phyloP scores from a whole-genome alignment of 2,888 invertebrate species.

The Pyrrhosoma nymphula region DNA sequence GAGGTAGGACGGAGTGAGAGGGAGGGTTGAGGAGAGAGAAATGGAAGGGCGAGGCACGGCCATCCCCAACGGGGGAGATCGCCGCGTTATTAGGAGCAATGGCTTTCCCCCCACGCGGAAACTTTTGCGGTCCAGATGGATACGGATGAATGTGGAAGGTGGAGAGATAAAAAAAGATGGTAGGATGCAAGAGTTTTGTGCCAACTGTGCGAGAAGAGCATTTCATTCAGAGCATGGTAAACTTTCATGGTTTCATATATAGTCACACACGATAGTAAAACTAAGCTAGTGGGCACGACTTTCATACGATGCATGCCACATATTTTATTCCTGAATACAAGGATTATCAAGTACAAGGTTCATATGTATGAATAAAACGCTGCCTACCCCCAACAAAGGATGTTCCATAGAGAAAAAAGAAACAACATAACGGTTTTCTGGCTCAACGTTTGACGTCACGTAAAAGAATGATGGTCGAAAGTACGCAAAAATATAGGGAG shows the following conservation, averaged over 20 bases:
- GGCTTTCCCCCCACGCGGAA: constrained; percentile 46
- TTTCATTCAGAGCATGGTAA: not conserved
- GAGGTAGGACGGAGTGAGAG: no score
- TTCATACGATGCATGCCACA: not conserved
- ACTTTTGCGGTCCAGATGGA: constrained; percentile 20
- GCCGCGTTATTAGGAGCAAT: constrained; percentile 37
- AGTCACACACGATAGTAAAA: not conserved
- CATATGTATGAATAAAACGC: not conserved
- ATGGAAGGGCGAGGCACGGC: not conserved
- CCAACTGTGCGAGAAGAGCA: not conserved
- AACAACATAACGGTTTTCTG: not conserved
- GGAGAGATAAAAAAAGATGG: not conserved
- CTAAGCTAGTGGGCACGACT: not conserved
- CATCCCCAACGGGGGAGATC: not conserved
- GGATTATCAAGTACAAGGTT: not conserved
- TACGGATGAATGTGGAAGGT: not conserved
- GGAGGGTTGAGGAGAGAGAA: not conserved
- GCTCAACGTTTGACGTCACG: not conserved
- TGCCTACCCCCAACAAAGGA: not conserved
- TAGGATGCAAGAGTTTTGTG: not conserved
- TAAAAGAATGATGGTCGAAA: not conserved
- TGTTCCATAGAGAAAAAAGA: not conserved
- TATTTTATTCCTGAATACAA: not conserved
- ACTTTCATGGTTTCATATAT: not conserved
- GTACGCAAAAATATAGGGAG: no score